A percentile compares a stretch with the other conserved stretches of the same genome.
These are phyloP conservation scores for Burhinus bistriatus DNA, from an alignment of 2,113 vertebrate genomes.

Conservation along the genomic window DNA sequence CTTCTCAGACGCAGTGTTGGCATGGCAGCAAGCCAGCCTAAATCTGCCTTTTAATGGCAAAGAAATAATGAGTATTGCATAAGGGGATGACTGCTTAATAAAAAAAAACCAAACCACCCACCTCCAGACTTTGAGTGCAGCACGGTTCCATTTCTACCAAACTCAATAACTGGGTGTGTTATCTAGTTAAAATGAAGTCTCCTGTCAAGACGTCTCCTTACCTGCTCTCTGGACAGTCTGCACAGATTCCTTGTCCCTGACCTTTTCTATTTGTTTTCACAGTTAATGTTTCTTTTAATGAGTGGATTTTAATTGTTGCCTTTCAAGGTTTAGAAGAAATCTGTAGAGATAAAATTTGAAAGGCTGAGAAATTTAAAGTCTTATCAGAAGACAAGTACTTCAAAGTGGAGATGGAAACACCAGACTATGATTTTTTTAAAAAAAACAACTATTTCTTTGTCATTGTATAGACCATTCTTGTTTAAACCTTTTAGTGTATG, in stretches of 20 bases:
- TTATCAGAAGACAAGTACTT: not conserved
- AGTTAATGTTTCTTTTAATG: not conserved
- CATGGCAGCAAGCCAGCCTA: not conserved
- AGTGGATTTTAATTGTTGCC: not conserved
- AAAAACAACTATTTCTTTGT: not conserved
- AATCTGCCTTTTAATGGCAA: not conserved
- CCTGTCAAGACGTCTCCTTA: not conserved
- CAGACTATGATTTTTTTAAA: not conserved
- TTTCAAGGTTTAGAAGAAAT: not conserved
- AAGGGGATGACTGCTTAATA: not conserved
- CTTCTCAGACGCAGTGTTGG: not conserved
- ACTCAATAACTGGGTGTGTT: rapidly evolving
- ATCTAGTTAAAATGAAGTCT: not conserved
- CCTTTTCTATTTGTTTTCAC: not conserved
- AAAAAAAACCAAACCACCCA: not conserved
- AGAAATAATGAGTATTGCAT: not conserved
- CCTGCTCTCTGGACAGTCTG: not conserved
- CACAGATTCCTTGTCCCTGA: not conserved
- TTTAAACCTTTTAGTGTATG: not conserved
- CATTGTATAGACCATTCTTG: rapidly evolving
- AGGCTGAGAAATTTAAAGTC: not conserved
- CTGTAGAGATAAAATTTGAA: not conserved
- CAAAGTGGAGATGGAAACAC: not conserved
- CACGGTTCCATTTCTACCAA: not conserved
- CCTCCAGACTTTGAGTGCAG: not conserved